Base-by-base conservation (phyloP, 2,113 vertebrate genomes). In the Callipepla squamata region DNA sequence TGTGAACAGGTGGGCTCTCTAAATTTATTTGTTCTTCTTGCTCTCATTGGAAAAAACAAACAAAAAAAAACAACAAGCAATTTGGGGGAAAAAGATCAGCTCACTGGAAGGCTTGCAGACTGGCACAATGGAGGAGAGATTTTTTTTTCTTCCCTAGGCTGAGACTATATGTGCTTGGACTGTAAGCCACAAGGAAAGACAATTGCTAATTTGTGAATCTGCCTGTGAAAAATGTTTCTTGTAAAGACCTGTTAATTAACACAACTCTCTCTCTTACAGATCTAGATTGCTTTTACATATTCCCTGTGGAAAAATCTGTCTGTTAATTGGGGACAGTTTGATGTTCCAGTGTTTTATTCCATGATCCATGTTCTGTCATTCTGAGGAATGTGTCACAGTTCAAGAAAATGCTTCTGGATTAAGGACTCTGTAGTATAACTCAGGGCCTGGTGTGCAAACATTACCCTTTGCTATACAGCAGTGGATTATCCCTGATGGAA, bases 1-100 rank as follows among this genome's bases (percentile, higher is more conserved):
- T 94, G 55, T 58, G 83, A 94, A 94, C 55, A 91, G 75, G 18
- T 21, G 12, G 22, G 44, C 18, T 48, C 34, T 61, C 70, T 74
- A 73, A 67, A 90, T 69, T 82, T 79, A 40, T 73, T 86, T 85
- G 9, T 32, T 61, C 44, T 69, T 69, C 22, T 76, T 89, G 7
- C 69, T 50, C 53, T 92, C 59, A 77, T 51, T 63, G 61, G 4
- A 62, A 18, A 57, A 32, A 32, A 30, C 83, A 57, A 32, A 50
- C 10, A 23, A 57, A n/a, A 20, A 14, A 83, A 73, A 26, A 73
- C 47, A 8, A 68, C 12, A 84, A 91, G 55, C 47, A 75, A 7
- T 3, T 3, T 30, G 13, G 4, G 2, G 6, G 16, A 10, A 66
- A 30, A 28, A 45, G 32, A 23, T 1, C 7, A 40, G 3, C n/a